Base-by-base conservation (phyloP, 2,113 vertebrate genomes). In the Thalassarche chlororhynchos region DNA sequence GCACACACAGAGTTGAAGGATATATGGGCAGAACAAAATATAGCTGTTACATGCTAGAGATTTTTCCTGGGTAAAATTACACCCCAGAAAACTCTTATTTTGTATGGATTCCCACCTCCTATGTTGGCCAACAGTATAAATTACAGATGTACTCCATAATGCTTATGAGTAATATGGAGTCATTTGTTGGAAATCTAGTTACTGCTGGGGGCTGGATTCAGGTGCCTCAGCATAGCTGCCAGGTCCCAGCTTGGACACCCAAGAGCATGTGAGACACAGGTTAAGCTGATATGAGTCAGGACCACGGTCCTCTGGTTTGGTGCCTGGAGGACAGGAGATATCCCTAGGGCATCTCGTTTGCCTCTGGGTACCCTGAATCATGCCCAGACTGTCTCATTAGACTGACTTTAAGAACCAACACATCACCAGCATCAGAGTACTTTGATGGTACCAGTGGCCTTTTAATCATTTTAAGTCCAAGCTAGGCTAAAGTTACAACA, bases 251-350 rank as follows among this genome's bases (percentile, higher is more conserved):
- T 51, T 36, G 64, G 69, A 55, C 18, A 60, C 2, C 21, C 21
- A 46, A 49, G 40, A 68, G 6, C 10, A 6, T 1, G 26, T 58
- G 57, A 95, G 46, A 19, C 5, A 20, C 10, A 55, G 19, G 36
- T 55, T 42, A 69, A 87, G 0, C 5, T 78, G 74, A 46, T 51
- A 21, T 28, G 3, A 65, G 5, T 51, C 40, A 52, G n/a, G 66
- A 17, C 26, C 0, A 0, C 2, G 3, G 1, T 34, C 52, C 8
- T 84, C 47, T 87, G 58, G 1, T 65, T 55, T n/a, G 34, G 55
- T 52, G n/a, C 18, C 71, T 87, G 84, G 34, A 36, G 38, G 66
- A 81, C 28, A 61, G 36, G 40, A 42, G 12, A 32, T 25, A 60
- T 25, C 44, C 28, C 25, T 29, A 76, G 49, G 52, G 17, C 31